These are phyloP conservation scores for Carollia perspicillata DNA, from an alignment of 2,113 vertebrate genomes.

Conservation along the genomic window DNA sequence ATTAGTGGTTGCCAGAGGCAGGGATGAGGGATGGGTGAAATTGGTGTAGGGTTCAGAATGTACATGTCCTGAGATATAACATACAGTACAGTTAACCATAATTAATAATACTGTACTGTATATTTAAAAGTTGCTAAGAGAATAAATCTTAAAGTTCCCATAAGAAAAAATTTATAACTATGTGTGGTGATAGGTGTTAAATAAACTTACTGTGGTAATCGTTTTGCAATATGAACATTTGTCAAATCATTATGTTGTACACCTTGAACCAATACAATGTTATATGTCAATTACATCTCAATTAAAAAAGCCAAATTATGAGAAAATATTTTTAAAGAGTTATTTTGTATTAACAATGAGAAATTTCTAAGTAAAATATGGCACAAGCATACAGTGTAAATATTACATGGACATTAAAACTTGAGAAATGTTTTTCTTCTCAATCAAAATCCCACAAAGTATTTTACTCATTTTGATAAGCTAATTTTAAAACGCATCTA, in stretches of 20 bases:
- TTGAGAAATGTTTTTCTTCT: background rate
- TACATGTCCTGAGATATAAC: background rate
- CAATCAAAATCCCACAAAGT: conserved; percentile 4
- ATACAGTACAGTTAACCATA: background rate
- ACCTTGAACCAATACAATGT: too few relatives aligned
- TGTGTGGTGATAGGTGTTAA: too few relatives aligned
- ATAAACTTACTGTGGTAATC: too few relatives aligned
- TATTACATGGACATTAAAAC: background rate
- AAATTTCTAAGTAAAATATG: background rate
- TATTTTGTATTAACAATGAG: background rate
- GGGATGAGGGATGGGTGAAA: background rate
- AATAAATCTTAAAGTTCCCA: too few relatives aligned
- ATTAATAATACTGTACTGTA: background rate
- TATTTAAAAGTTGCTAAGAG: too few relatives aligned
- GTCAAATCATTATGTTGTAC: too few relatives aligned
- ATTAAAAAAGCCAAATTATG: background rate
- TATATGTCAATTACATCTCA: background rate
- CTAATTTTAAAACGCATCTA: background rate
- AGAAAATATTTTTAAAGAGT: background rate
- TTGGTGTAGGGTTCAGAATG: background rate
- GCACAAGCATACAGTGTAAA: background rate
- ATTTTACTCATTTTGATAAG: background rate
- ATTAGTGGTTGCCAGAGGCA: too few relatives aligned
- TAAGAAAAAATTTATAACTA: too few relatives aligned
- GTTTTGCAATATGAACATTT: too few relatives aligned